Base-by-base conservation (phyloP, 2,888 invertebrate species). In the Drosophila paucipuncta region DNA sequence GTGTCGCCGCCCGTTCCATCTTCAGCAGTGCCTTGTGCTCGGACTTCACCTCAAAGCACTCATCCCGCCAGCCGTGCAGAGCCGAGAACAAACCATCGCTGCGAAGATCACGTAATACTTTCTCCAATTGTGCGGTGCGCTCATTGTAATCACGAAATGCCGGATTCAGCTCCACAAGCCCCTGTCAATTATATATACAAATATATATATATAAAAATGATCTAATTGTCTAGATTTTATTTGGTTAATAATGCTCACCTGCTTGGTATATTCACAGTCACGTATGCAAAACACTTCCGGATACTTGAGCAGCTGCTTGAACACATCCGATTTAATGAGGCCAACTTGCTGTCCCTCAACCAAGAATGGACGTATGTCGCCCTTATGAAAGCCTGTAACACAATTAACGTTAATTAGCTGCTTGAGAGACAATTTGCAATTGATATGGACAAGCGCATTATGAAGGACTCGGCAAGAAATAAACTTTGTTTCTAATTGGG, bases 1-100 rank as follows among this genome's bases (percentile, higher is more conserved):
- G 97, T 73, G 98, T 97, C 68, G 98, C 98, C 70, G 98, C 97
- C 79, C 99, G 95, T 93, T 99, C 99, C 97, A 99, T 97, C 92
- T 97, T 96, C 85, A 95, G 91, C 35, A 95, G 92, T 77, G 94
- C 94, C 80, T 94, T 95, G 86, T 94, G 94, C 72, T 94, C 94
- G 73, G 96, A 95, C 91, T 97, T 96, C n/a, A 98, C 97, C 94
- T 97, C 97, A 93, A 97, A 98, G 94, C 96, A 97, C 96, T 99
- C 98, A 94, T 98, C 97, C 92, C 98, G 95, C 98, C 98, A 99
- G 25, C 98, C 98, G 91, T 96, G 96, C 11, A 98, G 94, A 52
- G 98, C 96, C 78, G 96, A 94, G 92, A 98, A 97, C 83, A 95
- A 95, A 90, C 96, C 96, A 85, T 97, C 95, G 76, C 95, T 95